These are phyloP conservation scores for Ctenopoma kingsleyae DNA, from an alignment of 2,797 vertebrate species.

Conservation along the genomic window DNA sequence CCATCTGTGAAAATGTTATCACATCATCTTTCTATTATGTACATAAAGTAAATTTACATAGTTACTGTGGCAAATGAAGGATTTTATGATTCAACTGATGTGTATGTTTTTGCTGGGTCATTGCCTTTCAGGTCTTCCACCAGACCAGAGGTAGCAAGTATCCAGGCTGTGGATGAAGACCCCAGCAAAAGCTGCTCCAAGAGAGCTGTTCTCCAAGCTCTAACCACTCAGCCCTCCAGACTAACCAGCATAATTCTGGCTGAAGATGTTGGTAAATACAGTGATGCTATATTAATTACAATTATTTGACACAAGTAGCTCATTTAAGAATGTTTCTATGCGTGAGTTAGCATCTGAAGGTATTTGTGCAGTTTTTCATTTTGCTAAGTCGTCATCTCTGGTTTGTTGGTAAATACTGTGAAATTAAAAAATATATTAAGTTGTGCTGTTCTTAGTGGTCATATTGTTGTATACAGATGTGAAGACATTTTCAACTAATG, in stretches of 20 bases:
- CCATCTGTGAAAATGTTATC: too few relatives aligned
- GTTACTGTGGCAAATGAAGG: neutral
- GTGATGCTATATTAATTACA: neutral
- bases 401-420: too few relatives aligned
- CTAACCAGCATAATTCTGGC: slow-evolving; percentile 96
- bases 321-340: neutral
- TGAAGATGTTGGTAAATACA: slow-evolving; percentile 91
- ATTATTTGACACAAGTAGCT: neutral
- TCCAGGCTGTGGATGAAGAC: slow-evolving; percentile 85
- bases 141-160: slow-evolving; percentile 93
- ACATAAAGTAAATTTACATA: too few relatives aligned
- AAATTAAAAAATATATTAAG: too few relatives aligned
- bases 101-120: neutral
- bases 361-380: neutral
- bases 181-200: slow-evolving; percentile 88
- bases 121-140: slow-evolving; percentile 88
- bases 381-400: neutral
- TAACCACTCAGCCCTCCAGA: slow-evolving; percentile 87
- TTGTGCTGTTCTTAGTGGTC: too few relatives aligned
- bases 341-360: neutral
- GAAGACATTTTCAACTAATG: too few relatives aligned
- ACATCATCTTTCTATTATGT: neutral
- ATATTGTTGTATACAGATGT: neutral
- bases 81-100: neutral
- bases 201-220: slow-evolving; percentile 91